Evolutionary conservation across 2,113 vertebrate genomes (phyloP).

Genomic region (Catharus bicknelli): DNA sequence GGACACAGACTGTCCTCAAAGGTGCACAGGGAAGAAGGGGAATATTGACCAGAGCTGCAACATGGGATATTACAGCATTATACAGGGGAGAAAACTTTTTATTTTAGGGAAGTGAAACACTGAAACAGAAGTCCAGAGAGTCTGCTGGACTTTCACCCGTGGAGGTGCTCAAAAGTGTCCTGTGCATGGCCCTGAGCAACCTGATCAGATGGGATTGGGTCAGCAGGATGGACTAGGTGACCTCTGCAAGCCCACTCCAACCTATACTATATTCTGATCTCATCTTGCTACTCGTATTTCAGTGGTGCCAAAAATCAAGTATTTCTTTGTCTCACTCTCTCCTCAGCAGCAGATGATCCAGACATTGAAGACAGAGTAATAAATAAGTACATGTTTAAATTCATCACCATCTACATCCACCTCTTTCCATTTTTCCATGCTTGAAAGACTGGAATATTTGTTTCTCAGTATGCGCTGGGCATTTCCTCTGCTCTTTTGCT

Average conservation of each 20-base stretch:
- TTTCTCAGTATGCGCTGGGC: not conserved
- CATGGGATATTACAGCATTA: not conserved
- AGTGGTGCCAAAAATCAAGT: not conserved
- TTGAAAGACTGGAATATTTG: not conserved
- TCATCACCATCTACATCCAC: not conserved
- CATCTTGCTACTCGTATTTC: not conserved
- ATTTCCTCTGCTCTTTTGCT: not conserved
- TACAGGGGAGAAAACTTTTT: not conserved
- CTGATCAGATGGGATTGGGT: not conserved
- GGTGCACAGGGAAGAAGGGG: not conserved
- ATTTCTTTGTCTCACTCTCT: not conserved
- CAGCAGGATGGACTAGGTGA: not conserved
- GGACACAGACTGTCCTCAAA: not conserved
- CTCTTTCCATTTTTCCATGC: not conserved
- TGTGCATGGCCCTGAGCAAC: not conserved
- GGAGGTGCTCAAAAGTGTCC: not conserved
- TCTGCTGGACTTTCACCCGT: not conserved
- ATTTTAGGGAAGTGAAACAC: not conserved
- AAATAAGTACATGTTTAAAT: not conserved
- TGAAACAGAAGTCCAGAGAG: not conserved
- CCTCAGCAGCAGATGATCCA: not conserved
- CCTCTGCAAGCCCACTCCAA: not conserved
- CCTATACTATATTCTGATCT: fast-evolving
- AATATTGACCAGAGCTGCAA: not conserved
- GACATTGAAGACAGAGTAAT: not conserved